phyloP scores from a whole-genome alignment of 2,113 vertebrate species.

The Empidonax traillii region DNA sequence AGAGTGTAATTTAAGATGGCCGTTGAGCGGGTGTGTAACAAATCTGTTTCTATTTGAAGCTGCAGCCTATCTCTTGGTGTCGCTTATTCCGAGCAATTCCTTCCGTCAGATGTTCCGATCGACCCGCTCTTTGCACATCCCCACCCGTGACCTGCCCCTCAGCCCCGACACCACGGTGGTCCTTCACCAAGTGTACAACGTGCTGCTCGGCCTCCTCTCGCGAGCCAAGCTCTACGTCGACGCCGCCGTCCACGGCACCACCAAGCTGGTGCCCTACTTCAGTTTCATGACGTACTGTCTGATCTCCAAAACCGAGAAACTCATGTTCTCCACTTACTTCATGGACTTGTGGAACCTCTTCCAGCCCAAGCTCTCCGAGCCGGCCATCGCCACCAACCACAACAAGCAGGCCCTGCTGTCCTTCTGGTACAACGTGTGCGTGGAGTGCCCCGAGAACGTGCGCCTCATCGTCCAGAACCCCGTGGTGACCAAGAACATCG shows the following conservation, averaged over 20 bases:
- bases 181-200: conserved; percentile 97
- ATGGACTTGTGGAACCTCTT: conserved; percentile 99
- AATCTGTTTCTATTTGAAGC: conserved; percentile 78
- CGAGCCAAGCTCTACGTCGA: conserved; percentile 98
- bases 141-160: conserved; percentile 94
- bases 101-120: conserved; percentile 99
- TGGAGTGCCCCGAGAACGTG: conserved; percentile 96
- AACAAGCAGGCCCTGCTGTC: conserved; percentile 98
- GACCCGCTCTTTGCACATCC: conserved; percentile 95
- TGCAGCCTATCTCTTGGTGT: conserved; percentile 98
- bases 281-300: conserved; percentile 99
- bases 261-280: conserved; percentile 98
- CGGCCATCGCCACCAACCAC: conserved; percentile 98
- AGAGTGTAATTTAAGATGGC: not conserved
- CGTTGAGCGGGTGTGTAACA: conserved; percentile 25
- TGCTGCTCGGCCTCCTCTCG: conserved; percentile 93
- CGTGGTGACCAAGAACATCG: conserved; percentile 98
- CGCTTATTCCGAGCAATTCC: conserved; percentile 99
- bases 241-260: conserved; percentile 96
- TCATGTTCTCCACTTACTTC: conserved; percentile 99
- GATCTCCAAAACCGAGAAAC: conserved; percentile 98
- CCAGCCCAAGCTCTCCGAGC: conserved; percentile 97
- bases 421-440: conserved; percentile 98
- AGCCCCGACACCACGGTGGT: conserved; percentile 97
- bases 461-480: conserved; percentile 98